A percentile compares a stretch with the other conserved stretches of the same genome.
Evolutionary conservation across 2,888 invertebrate genomes (phyloP).

Genomic region (Itoplectis maculator): DNA sequence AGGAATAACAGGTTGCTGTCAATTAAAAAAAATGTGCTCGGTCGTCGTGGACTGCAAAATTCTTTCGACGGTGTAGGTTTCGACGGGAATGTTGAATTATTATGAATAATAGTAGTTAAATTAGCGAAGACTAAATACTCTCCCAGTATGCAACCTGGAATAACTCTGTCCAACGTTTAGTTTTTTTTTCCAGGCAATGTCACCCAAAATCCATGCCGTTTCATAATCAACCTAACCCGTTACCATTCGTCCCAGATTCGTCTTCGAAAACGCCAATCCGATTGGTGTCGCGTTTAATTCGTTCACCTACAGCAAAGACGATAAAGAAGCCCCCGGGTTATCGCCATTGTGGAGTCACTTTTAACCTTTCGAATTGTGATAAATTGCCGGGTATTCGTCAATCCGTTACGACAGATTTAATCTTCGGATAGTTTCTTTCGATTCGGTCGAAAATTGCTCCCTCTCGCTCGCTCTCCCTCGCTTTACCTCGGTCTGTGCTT

Average conservation of each 20-base stretch:
- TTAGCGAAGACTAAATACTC: neutral
- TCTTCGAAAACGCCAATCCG: neutral
- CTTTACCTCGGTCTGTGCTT: too few species aligned
- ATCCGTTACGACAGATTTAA: constrained; percentile 6
- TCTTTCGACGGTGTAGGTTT: neutral
- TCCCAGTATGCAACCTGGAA: neutral
- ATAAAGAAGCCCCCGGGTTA: constrained; percentile 15
- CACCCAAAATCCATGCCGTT: neutral
- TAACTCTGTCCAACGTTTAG: neutral
- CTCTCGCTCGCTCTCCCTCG: too few species aligned
- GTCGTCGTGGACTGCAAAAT: neutral
- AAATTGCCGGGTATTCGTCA: constrained; percentile 28
- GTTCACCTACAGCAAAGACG: neutral
- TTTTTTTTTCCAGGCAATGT: neutral
- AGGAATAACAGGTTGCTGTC: neutral
- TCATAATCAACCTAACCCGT: neutral
- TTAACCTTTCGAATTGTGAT: constrained; percentile 33
- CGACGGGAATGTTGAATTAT: too few species aligned
- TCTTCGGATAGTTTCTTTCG: neutral
- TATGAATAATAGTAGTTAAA: too few species aligned
- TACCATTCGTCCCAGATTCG: neutral
- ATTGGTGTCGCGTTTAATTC: neutral
- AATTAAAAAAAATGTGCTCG: neutral
- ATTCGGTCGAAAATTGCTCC: constrained; percentile 34
- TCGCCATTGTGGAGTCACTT: constrained; percentile 21